Conservation (phyloP, 2,888 invertebrate genomes). For the Drosophila stalkeri region DNA sequence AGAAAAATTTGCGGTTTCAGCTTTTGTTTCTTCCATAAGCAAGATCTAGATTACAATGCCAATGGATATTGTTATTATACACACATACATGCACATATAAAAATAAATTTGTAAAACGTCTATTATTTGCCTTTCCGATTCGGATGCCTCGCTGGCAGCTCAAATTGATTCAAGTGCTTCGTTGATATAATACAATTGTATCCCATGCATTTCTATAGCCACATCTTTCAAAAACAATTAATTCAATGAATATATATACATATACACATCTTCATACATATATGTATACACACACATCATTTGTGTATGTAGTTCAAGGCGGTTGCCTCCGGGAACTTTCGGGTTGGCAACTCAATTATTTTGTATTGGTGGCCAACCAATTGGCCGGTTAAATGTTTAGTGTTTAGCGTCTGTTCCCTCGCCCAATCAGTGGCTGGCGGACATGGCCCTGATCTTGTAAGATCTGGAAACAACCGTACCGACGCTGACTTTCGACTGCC, state of each 20-base stretch:
- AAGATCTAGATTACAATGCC: slow-evolving; percentile 24
- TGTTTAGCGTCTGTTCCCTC: neutral
- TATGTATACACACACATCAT: neutral
- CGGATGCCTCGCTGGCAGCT: slow-evolving; percentile 26
- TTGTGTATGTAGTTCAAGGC: slow-evolving; percentile 56
- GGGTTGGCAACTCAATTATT: slow-evolving; percentile 35
- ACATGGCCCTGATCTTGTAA: slow-evolving; percentile 49
- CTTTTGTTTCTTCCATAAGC: slow-evolving; percentile 1
- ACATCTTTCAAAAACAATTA: slow-evolving; percentile 44
- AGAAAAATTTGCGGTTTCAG: slow-evolving; percentile 20
- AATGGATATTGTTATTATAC: slow-evolving; percentile 17
- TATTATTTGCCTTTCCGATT: neutral
- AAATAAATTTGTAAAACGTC: neutral
- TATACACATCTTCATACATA: neutral
- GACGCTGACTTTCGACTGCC: slow-evolving; percentile 19
- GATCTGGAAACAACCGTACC: slow-evolving; percentile 26
- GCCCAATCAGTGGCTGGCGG: slow-evolving; percentile 24
- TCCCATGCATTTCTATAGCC: slow-evolving; percentile 64
- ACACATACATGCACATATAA: neutral
- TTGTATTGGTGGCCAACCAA: slow-evolving; percentile 54
- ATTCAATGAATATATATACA: slow-evolving; percentile 36
- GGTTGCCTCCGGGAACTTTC: slow-evolving; percentile 45
- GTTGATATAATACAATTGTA: slow-evolving; percentile 67
- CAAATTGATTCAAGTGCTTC: slow-evolving; percentile 68
- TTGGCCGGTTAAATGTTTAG: slow-evolving; percentile 46